phyloP scores from a whole-genome alignment of 92 coral and sea anemone species.

The Parazoanthus darwini region DNA sequence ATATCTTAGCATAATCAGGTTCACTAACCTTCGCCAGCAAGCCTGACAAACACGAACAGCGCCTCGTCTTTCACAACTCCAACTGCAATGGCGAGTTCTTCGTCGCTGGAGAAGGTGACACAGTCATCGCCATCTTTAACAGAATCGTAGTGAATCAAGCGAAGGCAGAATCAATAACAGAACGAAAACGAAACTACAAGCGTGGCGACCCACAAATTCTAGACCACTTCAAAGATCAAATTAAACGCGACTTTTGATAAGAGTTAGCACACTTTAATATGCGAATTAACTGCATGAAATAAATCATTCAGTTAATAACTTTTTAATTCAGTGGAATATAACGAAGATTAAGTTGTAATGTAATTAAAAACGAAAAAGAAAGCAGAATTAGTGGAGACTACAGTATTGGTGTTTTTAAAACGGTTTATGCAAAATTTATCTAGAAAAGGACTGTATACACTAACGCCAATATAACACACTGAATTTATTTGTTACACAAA shows the following conservation, averaged over 20 bases:
- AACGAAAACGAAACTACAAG: no score
- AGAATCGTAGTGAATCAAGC: not conserved
- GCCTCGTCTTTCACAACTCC: slow-evolving; percentile 6
- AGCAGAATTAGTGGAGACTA: not conserved
- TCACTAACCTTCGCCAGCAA: slow-evolving; percentile 33
- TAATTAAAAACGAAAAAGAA: not conserved
- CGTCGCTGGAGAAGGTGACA: slow-evolving; percentile 58
- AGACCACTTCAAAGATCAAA: no score
- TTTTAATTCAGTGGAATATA: no score
- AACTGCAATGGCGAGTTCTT: slow-evolving; percentile 45
- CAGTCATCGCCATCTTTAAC: slow-evolving; percentile 48
- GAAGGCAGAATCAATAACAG: not conserved
- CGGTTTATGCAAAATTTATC: no score
- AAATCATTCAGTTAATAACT: no score
- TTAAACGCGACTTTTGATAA: no score
- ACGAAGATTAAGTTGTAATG: no score
- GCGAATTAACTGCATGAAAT: no score
- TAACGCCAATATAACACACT: not conserved
- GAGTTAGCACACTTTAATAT: no score
- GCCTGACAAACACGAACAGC: slow-evolving; percentile 2
- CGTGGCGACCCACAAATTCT: not conserved
- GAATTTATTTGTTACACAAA: no score
- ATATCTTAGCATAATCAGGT: not conserved
- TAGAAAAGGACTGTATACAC: not conserved
- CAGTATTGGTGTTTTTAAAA: no score